Evolutionary conservation across 2,888 invertebrate genomes (phyloP).

Genomic region (Lycaena phlaeas): DNA sequence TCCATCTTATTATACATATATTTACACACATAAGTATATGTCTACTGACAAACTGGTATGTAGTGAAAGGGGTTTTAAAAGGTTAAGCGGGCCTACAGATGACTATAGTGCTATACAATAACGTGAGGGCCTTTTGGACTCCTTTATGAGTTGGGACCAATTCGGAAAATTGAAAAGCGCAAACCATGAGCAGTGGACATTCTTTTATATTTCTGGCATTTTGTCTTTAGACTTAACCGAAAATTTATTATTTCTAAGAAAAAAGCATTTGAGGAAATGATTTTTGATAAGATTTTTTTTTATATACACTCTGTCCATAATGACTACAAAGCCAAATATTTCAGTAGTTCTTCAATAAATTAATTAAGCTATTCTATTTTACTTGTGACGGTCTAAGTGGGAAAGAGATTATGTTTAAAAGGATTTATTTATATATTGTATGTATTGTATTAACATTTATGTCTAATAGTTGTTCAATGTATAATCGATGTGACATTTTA

Average conservation of each 20-base stretch:
- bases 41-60: slow-evolving; percentile 13
- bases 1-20: neutral
- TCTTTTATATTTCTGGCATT: neutral
- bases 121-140: slow-evolving; percentile 13
- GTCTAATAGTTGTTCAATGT: neutral
- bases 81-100: neutral
- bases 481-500: neutral
- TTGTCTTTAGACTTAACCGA: too few species aligned
- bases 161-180: slow-evolving; percentile 28
- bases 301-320: too few species aligned
- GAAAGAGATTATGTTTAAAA: too few species aligned
- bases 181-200: neutral
- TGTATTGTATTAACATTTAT: too few species aligned
- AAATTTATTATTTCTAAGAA: too few species aligned
- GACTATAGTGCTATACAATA: neutral
- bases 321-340: too few species aligned
- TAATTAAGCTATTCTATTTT: too few species aligned
- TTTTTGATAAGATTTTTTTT: too few species aligned
- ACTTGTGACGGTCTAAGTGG: too few species aligned
- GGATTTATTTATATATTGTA: too few species aligned
- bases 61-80: slow-evolving; percentile 12
- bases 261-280: too few species aligned
- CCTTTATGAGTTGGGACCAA: slow-evolving; percentile 61
- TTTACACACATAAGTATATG: neutral
- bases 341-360: too few species aligned